Conservation (phyloP, 2,113 vertebrate genomes). For the Elephantulus edwardii region DNA sequence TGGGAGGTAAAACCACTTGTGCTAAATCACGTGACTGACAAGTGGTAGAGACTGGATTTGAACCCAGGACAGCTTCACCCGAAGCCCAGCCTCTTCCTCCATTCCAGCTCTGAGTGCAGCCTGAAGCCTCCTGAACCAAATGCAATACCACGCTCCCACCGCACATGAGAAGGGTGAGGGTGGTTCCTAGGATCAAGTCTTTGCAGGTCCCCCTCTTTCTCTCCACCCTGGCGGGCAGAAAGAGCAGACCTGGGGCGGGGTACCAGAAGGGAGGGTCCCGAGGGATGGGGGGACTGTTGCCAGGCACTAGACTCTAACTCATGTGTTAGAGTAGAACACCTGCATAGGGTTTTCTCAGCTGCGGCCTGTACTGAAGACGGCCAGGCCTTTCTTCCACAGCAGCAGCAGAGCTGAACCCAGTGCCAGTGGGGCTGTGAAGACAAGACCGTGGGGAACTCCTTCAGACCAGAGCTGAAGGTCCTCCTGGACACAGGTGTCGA, state of each 20-base stretch:
- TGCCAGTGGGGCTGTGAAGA: not conserved
- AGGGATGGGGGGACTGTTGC: too few relatives aligned
- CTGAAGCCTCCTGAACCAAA: fast-evolving
- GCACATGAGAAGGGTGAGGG: too few relatives aligned
- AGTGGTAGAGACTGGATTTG: not conserved
- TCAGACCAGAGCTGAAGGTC: not conserved
- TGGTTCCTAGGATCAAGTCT: fast-evolving
- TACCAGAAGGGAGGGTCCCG: not conserved
- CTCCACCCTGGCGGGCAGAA: not conserved
- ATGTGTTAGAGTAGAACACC: not conserved
- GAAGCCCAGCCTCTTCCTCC: not conserved
- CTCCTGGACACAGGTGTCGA: not conserved
- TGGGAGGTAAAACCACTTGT: not conserved
- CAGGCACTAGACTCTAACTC: not conserved
- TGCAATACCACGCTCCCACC: fast-evolving
- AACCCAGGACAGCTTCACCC: not conserved
- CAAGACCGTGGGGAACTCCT: too few relatives aligned
- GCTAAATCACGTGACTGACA: fast-evolving
- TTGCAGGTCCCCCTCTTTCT: too few relatives aligned
- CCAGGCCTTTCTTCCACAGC: not conserved
- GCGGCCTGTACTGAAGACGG: not conserved
- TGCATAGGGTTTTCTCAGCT: not conserved
- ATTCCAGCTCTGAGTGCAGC: not conserved
- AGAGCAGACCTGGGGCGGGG: not conserved
- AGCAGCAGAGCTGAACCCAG: not conserved